Base-by-base conservation (phyloP, 2,113 vertebrate species). In the Gracilinanus agilis region DNA sequence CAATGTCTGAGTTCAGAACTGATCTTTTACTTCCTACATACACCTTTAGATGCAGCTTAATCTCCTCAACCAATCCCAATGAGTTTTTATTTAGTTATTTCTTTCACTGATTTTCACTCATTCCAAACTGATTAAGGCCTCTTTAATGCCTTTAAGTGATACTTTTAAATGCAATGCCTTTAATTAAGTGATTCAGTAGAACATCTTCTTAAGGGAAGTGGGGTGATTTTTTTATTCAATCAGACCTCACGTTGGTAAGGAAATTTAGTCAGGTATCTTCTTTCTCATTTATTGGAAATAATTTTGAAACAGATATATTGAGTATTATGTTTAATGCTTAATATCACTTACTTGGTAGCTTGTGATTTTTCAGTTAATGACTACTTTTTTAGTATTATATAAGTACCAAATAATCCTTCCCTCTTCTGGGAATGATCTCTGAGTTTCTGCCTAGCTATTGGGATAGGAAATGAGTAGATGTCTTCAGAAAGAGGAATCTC, bases 401-500 rank as follows among this genome's bases (percentile, higher is more conserved):
- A 83, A 40, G 16, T 8, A 83, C n/a, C 19, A 83, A 40, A 40
- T 83, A 40, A 83, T 83, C 19, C 16, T 40, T 40, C 67, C 23
- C 19, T 40, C 67, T 83, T 83, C 19, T 40, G 19, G 7, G 9
- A 40, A 83, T 83, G 8, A 83, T 40, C 67, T 83, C 25, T 83
- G n/a, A 23, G 34, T 23, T 83, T 83, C 16, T 83, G 34, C 67
- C 67, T 83, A 40, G 67, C 16, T 40, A 2, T 83, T 40, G 67
- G 53, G 27, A n/a, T 90, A 94, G 95, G 54, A 9, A 55, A 92
- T 40, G 0, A 53, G 25, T 55, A 21, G 24, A 11, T 91, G 3
- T 93, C 44, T 91, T 98, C 75, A 97, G 2, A 25, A 91, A 91
- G 92, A 40, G 92, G 56, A 91, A 90, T 96, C 89, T 97, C 89